Conservation (phyloP, 2,888 invertebrate species). For the Drosophila pseudotakahashii region DNA sequence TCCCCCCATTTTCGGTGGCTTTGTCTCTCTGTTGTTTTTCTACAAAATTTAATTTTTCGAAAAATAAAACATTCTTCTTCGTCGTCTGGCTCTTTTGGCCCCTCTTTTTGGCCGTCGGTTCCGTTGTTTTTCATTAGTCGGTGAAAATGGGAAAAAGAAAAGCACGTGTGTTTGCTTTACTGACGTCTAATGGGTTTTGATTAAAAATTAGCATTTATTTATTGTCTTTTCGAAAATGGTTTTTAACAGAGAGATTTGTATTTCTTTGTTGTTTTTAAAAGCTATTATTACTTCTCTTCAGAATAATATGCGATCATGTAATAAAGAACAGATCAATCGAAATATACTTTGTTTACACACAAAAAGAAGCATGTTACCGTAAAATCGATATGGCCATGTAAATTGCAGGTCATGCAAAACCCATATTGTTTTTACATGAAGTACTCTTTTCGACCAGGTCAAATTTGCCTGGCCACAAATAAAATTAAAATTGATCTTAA, state of each 20-base stretch:
- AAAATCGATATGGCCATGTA: too few relatives aligned
- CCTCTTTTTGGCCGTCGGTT: conserved; percentile 12
- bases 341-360: background rate
- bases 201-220: conserved; percentile 26
- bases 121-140: conserved; percentile 25
- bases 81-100: conserved; percentile 42
- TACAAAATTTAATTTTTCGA: conserved; percentile 59
- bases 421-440: too few relatives aligned
- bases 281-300: background rate
- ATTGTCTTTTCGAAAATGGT: background rate
- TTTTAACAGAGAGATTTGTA: background rate
- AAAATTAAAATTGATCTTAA: too few relatives aligned
- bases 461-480: too few relatives aligned
- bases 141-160: conserved; percentile 28
- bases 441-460: too few relatives aligned
- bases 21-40: conserved; percentile 48
- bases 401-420: too few relatives aligned
- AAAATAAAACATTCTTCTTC: conserved; percentile 67
- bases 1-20: background rate
- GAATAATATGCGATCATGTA: too few relatives aligned
- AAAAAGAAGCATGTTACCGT: too few relatives aligned
- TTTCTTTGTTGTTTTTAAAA: background rate
- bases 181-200: conserved; percentile 22
- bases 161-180: conserved; percentile 35
- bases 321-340: too few relatives aligned